Evolutionary conservation across 2,797 vertebrate species (phyloP).

Genomic region (Takifugu rubripes): DNA sequence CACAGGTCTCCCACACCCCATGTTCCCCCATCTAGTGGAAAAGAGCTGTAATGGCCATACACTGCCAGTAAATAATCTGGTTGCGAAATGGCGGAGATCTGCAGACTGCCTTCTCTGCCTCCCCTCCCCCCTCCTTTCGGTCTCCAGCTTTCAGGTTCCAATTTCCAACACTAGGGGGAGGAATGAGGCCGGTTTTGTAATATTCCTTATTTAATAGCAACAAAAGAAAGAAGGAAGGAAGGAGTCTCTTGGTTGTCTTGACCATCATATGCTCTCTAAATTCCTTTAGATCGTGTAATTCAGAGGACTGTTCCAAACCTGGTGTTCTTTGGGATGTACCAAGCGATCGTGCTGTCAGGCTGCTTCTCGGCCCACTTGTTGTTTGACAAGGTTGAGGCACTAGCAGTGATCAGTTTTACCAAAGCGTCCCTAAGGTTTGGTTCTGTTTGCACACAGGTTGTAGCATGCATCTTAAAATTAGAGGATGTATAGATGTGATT

Average conservation of each 20-base stretch:
- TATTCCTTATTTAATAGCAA: conserved; percentile 36
- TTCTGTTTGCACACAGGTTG: not conserved
- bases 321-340: conserved; percentile 42
- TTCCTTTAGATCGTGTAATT: conserved; percentile 28
- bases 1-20: conserved; percentile 48
- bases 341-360: conserved; percentile 10
- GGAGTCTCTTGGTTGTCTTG: conserved; percentile 26
- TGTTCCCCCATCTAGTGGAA: conserved; percentile 62
- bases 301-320: conserved; percentile 25
- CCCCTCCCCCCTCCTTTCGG: conserved; percentile 64
- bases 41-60: conserved; percentile 58
- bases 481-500: not conserved
- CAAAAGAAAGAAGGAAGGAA: conserved; percentile 15
- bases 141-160: conserved; percentile 71
- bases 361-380: conserved; percentile 25
- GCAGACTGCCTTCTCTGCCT: conserved; percentile 72
- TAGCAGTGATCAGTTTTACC: conserved; percentile 12
- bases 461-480: conserved; percentile 3
- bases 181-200: conserved; percentile 47
- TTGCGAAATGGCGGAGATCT: conserved; percentile 88
- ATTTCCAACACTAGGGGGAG: conserved; percentile 85
- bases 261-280: conserved; percentile 10
- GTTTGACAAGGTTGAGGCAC: conserved; percentile 29
- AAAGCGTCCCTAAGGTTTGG: conserved; percentile 14
- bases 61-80: conserved; percentile 85